phyloP scores from a whole-genome alignment of 2,888 invertebrate species.

The Latrodectus elegans region DNA sequence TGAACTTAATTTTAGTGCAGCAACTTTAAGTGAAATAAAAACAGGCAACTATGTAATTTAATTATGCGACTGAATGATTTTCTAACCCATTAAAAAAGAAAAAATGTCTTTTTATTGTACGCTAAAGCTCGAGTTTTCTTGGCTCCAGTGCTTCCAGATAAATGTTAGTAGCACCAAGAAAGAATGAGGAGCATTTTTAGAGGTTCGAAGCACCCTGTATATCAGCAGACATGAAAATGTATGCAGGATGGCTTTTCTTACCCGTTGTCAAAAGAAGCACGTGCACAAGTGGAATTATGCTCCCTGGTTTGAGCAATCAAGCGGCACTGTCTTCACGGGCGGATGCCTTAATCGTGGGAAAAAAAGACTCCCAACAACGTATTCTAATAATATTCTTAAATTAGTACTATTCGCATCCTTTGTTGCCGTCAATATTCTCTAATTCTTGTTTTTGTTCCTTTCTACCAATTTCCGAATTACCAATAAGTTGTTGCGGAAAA shows the following conservation, averaged over 20 bases:
- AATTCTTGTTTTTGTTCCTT: conserved; percentile 38
- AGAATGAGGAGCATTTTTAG: conserved; percentile 34
- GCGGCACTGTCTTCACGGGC: conserved; percentile 30
- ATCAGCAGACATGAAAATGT: conserved; percentile 3
- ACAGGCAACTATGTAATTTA: neutral
- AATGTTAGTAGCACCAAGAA: conserved; percentile 47
- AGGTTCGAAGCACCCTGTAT: conserved; percentile 16
- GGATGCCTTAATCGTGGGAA: conserved; percentile 58
- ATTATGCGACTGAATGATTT: neutral
- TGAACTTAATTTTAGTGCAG: too few relatives aligned
- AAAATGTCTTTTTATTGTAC: conserved; percentile 20
- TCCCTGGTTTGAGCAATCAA: conserved; percentile 58
- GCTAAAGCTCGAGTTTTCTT: conserved; percentile 31
- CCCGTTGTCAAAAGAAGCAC: conserved; percentile 58
- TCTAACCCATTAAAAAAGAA: conserved; percentile 17
- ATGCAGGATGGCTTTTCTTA: conserved; percentile 28
- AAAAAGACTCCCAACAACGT: conserved; percentile 22
- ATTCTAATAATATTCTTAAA: conserved; percentile 40
- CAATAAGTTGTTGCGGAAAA: too few relatives aligned
- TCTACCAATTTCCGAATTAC: conserved; percentile 13
- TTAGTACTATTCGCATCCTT: conserved; percentile 33
- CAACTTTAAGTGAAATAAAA: too few relatives aligned
- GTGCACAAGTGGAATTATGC: conserved; percentile 58
- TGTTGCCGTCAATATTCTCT: conserved; percentile 26
- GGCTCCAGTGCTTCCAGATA: conserved; percentile 40